Base-by-base conservation (phyloP, 2,888 invertebrate species). In the Andrena bicolor region DNA sequence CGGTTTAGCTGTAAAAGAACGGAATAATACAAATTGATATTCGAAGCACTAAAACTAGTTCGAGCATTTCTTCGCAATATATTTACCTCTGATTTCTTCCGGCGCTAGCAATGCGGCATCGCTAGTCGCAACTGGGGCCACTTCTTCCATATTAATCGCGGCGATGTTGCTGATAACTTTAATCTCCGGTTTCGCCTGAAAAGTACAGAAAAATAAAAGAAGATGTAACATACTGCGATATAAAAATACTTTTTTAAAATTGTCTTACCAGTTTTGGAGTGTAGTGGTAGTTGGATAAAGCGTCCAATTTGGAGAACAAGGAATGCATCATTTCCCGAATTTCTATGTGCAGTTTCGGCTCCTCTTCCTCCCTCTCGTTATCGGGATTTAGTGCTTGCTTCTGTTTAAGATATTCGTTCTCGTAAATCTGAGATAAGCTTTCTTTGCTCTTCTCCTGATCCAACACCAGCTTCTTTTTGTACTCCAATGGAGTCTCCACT, bases 391-490 rank as follows among this genome's bases (percentile, higher is more conserved):
- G 86, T 48, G 95, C 95, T 69, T 96, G 95, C 82, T 95, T 94
- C 91, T 97, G 96, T 80, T 96, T 95, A 49, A 98, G 94, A 91
- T 96, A 98, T 92, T 98, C 97, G 85, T 97, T 96, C 94, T 99
- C 99, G 91, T 99, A 99, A 64, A 99, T 97, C 94, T 99, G 97
- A 0, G 98, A 97, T 69, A 99, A 95, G 69, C 99, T 98, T 81
- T 97, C 95, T 94, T 99, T 99, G 90, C 98, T 98, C 92, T 99
- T 99, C 90, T 99, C 98, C 88, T 99, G 98, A 94, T 99, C 97
- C 61, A 99, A 94, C 0, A 98, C 96, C 75, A 99, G 95, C 85
- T 97, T 96, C 92, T 99, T 99, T 90, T 98, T 98, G 93, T 97
- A 99, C 81, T 97, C 97, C 61, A 97, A 95, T 2, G 97, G 97